Conservation (phyloP, 2,888 invertebrate species). For the Torymus texanus region DNA sequence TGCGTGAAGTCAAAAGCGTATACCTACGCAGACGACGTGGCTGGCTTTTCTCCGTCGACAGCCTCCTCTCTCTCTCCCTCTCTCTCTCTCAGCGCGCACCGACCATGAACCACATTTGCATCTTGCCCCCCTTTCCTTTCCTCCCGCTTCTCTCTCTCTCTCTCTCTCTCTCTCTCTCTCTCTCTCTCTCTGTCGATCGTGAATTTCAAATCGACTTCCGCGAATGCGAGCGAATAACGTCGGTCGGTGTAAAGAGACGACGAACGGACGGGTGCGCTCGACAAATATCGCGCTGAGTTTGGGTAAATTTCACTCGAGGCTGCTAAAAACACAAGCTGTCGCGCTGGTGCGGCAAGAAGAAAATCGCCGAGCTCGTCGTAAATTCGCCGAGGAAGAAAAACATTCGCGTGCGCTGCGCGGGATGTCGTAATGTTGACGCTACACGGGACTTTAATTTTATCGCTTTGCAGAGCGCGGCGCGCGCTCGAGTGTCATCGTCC, state of each 20-base stretch:
- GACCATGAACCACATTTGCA: conserved; percentile 40
- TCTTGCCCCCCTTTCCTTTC: neutral
- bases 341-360: neutral
- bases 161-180: neutral
- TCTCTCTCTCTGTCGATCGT: conserved; percentile 11
- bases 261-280: neutral
- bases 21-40: no score
- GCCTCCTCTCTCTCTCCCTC: no score
- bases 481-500: no score
- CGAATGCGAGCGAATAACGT: neutral
- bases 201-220: conserved; percentile 38
- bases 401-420: neutral
- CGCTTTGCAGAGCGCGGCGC: no score
- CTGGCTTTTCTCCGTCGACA: no score
- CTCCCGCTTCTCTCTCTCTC: conserved; percentile 1
- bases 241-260: neutral
- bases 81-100: no score
- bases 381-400: neutral
- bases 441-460: neutral
- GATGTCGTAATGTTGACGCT: conserved; percentile 6
- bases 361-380: neutral
- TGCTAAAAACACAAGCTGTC: conserved; percentile 30
- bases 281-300: conserved; percentile 21
- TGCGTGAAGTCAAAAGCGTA: no score
- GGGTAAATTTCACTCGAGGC: conserved; percentile 12